These are phyloP conservation scores for Papilio polyxenes DNA, from an alignment of 1,140 invertebrate genomes.

Conservation along the genomic window DNA sequence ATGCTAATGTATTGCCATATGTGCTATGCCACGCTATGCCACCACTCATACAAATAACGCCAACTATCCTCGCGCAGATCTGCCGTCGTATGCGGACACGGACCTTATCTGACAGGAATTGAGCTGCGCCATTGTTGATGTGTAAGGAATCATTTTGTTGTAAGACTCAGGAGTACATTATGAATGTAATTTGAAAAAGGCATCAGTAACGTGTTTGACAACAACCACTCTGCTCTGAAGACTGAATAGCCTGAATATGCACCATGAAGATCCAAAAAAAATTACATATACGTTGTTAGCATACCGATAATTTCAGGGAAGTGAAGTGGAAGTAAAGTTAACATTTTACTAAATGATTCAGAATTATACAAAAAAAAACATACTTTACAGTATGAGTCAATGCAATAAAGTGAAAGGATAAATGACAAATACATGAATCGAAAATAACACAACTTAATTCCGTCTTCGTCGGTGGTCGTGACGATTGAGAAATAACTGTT, in stretches of 20 bases:
- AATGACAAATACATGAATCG: constrained; percentile 21
- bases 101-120: neutral
- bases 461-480: constrained; percentile 12
- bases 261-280: no score
- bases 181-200: neutral
- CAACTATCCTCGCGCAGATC: constrained; percentile 2
- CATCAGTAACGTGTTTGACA: neutral
- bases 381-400: constrained; percentile 6
- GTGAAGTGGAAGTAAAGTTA: no score
- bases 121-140: constrained; percentile 13
- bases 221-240: neutral
- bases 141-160: neutral
- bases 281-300: no score
- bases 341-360: neutral
- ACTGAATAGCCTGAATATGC: no score
- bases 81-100: constrained; percentile 1
- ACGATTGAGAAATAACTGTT: neutral
- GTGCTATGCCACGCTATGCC: neutral
- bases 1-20: constrained; percentile 5
- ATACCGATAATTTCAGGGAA: no score
- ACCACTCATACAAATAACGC: constrained; percentile 11
- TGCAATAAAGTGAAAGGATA: constrained; percentile 11
- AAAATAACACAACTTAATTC: constrained; percentile 21
- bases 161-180: neutral
- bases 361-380: constrained; percentile 7